A percentile compares a stretch with the other conserved stretches of the same genome.
Evolutionary conservation across 2,797 vertebrate genomes (phyloP).

Genomic region (Neostethus bicornis): DNA sequence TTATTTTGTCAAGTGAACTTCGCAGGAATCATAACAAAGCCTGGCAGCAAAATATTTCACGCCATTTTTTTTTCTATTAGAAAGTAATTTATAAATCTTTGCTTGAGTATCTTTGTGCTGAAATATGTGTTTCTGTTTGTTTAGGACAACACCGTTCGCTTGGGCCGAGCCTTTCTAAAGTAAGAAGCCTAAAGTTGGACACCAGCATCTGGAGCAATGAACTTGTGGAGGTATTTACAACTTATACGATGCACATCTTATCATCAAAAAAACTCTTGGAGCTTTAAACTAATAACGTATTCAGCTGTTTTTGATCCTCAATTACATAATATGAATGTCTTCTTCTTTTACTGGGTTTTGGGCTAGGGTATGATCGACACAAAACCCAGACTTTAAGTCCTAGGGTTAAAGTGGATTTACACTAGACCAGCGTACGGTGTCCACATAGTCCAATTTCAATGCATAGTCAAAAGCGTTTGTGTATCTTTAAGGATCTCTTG

Average conservation of each 20-base stretch:
- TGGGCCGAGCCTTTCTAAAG: constrained; percentile 91
- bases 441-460: too few species aligned
- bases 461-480: too few species aligned
- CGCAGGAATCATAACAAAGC: constrained; percentile 15
- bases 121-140: constrained; percentile 30
- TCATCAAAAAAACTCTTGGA: not conserved
- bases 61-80: constrained; percentile 5
- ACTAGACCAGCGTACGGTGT: too few species aligned
- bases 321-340: too few species aligned
- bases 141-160: constrained; percentile 93
- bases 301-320: too few species aligned
- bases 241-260: not conserved
- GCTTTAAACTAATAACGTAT: too few species aligned
- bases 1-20: constrained; percentile 21
- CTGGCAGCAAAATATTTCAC: not conserved
- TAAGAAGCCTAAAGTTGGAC: constrained; percentile 94
- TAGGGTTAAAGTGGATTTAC: too few species aligned
- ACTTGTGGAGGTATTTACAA: constrained; percentile 88
- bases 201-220: constrained; percentile 95
- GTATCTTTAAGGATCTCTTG: too few species aligned
- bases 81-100: not conserved
- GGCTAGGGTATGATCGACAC: too few species aligned
- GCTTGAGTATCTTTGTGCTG: constrained; percentile 2
- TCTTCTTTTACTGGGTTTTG: too few species aligned
- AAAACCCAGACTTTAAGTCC: too few species aligned